These are phyloP conservation scores for Hippoglossus hippoglossus DNA, from an alignment of 2,797 vertebrate genomes.

Conservation along the genomic window DNA sequence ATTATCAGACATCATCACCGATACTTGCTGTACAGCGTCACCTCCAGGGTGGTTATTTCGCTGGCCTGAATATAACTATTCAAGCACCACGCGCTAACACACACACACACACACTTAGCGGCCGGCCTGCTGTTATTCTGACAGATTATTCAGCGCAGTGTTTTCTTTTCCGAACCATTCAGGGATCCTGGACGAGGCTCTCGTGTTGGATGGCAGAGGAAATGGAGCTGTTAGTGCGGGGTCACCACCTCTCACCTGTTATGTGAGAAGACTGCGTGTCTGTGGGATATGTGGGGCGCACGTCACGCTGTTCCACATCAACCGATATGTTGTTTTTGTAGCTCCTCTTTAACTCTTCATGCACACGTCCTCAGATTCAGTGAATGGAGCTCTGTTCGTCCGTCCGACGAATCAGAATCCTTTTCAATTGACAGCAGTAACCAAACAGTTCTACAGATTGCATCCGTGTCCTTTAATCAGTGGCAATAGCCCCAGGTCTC, in stretches of 20 bases:
- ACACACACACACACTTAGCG: conserved; percentile 23
- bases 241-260: conserved; percentile 67
- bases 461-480: conserved; percentile 65
- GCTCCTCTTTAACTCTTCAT: conserved; percentile 17
- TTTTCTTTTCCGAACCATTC: conserved; percentile 56
- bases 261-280: conserved; percentile 59
- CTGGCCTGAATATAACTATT: conserved; percentile 59
- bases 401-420: conserved; percentile 2
- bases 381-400: conserved; percentile 14
- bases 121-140: conserved; percentile 50
- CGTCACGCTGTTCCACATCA: conserved; percentile 43
- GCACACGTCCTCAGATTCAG: conserved; percentile 14
- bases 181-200: conserved; percentile 29
- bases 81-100: conserved; percentile 30
- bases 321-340: conserved; percentile 50
- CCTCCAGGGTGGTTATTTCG: conserved; percentile 42
- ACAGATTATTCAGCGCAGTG: conserved; percentile 40
- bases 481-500: conserved; percentile 40
- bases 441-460: conserved; percentile 20
- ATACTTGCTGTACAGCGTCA: conserved; percentile 18
- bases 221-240: conserved; percentile 66
- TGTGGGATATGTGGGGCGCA: neutral
- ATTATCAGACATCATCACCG: conserved; percentile 70
- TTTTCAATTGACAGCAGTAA: conserved; percentile 35
- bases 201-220: conserved; percentile 56